These are phyloP conservation scores for Sipha maydis DNA, from an alignment of 2,888 invertebrate species.

Conservation along the genomic window DNA sequence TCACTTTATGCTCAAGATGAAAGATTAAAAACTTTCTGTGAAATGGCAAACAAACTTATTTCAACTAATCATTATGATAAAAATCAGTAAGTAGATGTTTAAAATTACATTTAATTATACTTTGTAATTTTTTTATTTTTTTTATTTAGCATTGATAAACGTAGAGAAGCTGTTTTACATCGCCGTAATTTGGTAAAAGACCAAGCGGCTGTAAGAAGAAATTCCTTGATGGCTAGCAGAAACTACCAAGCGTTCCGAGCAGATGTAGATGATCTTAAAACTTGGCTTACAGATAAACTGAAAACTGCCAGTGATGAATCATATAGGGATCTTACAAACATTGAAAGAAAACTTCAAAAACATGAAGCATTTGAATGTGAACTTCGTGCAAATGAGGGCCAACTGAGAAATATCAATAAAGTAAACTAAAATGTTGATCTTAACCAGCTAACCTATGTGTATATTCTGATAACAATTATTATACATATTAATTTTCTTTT, in stretches of 20 bases:
- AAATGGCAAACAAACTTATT: constrained; percentile 84
- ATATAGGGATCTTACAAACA: constrained; percentile 87
- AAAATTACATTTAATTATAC: background rate
- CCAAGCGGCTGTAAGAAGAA: constrained; percentile 78
- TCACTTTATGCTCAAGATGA: constrained; percentile 94
- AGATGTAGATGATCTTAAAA: constrained; percentile 87
- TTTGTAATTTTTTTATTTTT: background rate
- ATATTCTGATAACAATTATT: background rate
- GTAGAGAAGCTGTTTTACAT: constrained; percentile 79
- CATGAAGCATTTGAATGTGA: constrained; percentile 98
- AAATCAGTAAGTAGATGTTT: constrained; percentile 73
- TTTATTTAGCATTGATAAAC: constrained; percentile 74
- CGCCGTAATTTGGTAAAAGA: constrained; percentile 80
- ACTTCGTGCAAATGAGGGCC: constrained; percentile 92
- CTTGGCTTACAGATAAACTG: constrained; percentile 92
- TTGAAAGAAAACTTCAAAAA: constrained; percentile 92
- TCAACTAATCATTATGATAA: constrained; percentile 82
- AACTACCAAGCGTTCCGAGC: constrained; percentile 93
- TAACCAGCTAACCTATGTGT: background rate
- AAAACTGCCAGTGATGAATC: constrained; percentile 92
- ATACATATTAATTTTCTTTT: constrained; percentile 36
- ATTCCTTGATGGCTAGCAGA: constrained; percentile 82
- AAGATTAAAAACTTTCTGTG: constrained; percentile 82
- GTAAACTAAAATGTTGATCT: constrained; percentile 65
- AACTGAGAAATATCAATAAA: constrained; percentile 86